Evolutionary conservation across 2,113 vertebrate species (phyloP).

Genomic region (Lutjanus erythropterus): DNA sequence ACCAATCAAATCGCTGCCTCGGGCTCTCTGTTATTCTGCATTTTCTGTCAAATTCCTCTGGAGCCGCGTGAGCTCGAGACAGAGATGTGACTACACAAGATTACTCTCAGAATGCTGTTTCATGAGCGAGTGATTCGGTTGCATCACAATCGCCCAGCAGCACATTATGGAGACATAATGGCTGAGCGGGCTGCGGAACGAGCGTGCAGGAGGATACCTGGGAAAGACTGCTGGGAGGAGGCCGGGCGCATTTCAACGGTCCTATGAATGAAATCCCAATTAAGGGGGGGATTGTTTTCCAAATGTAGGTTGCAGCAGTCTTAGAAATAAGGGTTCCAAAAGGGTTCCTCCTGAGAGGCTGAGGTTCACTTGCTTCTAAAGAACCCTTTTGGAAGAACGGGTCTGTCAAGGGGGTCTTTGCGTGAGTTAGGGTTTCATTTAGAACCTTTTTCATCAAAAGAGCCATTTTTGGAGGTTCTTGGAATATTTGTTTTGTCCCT

Average conservation of each 20-base stretch:
- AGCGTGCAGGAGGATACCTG: constrained; percentile 22
- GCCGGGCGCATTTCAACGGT: background rate
- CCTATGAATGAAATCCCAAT: background rate
- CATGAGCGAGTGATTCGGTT: constrained; percentile 55
- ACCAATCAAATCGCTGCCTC: constrained; percentile 61
- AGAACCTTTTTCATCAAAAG: too few relatives aligned
- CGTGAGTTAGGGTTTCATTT: too few relatives aligned
- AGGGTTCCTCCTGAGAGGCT: too few relatives aligned
- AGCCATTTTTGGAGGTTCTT: too few relatives aligned
- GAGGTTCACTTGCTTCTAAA: too few relatives aligned
- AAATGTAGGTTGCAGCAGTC: background rate
- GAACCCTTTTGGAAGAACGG: too few relatives aligned
- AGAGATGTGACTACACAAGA: constrained; percentile 46
- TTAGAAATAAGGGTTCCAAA: too few relatives aligned
- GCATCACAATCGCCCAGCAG: constrained; percentile 53
- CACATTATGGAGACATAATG: constrained; percentile 49
- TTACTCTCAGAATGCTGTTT: constrained; percentile 61
- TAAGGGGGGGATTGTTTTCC: background rate
- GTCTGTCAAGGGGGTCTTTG: too few relatives aligned
- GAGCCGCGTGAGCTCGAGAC: constrained; percentile 12
- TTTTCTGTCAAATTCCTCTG: constrained; percentile 30
- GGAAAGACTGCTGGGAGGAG: background rate
- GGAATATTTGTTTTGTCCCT: too few relatives aligned
- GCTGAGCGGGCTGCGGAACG: constrained; percentile 11
- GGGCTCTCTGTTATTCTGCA: constrained; percentile 25